Evolutionary conservation across 2,113 vertebrate species (phyloP).

Genomic region (Ammodramus savannarum): DNA sequence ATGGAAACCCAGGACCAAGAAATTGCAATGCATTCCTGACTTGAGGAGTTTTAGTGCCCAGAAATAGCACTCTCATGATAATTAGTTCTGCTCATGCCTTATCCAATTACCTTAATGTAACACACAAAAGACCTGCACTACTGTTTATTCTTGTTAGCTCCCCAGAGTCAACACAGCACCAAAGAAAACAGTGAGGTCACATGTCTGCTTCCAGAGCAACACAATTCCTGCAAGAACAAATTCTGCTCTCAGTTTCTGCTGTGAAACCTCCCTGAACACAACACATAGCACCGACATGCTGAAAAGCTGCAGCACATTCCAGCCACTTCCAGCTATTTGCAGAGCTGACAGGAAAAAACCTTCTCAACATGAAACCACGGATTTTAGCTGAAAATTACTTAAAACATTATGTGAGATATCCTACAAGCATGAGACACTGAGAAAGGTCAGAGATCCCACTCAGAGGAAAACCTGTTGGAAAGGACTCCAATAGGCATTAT

Average conservation of each 20-base stretch:
- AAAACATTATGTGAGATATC: background rate
- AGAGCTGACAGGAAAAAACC: background rate
- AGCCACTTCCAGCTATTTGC: background rate
- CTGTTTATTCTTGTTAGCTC: background rate
- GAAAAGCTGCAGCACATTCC: background rate
- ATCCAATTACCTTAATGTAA: slow-evolving; percentile 50
- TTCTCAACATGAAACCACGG: background rate
- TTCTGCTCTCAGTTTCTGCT: background rate
- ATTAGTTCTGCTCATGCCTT: slow-evolving; percentile 34
- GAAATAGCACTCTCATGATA: background rate
- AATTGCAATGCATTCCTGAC: background rate
- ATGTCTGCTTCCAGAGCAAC: background rate
- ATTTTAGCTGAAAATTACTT: background rate
- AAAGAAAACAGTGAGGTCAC: background rate
- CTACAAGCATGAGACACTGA: background rate
- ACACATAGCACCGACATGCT: background rate
- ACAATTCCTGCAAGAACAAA: background rate
- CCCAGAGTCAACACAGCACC: background rate
- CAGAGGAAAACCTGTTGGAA: background rate
- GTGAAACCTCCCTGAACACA: background rate
- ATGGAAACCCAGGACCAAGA: background rate
- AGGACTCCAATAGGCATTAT: background rate
- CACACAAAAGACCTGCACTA: slow-evolving; percentile 4
- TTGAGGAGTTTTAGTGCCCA: background rate
- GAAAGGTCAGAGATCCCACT: background rate